These are phyloP conservation scores for Limnephilus marmoratus DNA, from an alignment of 2,888 invertebrate species.

Conservation along the genomic window DNA sequence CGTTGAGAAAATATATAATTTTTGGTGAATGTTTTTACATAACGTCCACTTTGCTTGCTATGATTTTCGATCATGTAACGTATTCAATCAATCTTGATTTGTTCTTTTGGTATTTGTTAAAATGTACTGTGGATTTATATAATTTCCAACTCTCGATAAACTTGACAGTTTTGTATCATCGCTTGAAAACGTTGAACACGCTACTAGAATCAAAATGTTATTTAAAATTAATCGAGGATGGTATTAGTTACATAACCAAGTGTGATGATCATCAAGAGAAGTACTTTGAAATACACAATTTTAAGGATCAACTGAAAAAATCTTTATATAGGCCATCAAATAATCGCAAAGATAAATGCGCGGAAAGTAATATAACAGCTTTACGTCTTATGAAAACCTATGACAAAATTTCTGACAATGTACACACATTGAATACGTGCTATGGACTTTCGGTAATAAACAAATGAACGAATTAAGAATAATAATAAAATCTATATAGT, in stretches of 20 bases:
- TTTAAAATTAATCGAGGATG: background rate
- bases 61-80: background rate
- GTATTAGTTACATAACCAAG: background rate
- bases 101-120: background rate
- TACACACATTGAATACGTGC: slow-evolving; percentile 6
- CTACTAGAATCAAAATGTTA: background rate
- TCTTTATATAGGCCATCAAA: background rate
- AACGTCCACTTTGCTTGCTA: background rate
- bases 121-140: background rate
- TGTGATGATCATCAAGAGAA: background rate
- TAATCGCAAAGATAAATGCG: background rate
- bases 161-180: background rate
- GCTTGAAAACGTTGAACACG: background rate
- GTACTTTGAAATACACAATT: background rate
- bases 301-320: background rate
- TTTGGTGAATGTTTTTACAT: background rate
- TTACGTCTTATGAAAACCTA: slow-evolving; percentile 23
- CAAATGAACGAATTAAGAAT: too few species aligned
- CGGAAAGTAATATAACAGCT: background rate
- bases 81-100: background rate
- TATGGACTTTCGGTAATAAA: slow-evolving; percentile 25
- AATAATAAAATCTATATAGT: too few species aligned
- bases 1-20: slow-evolving; percentile 7
- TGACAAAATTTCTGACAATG: slow-evolving; percentile 17
- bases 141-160: background rate